phyloP scores from a whole-genome alignment of 2,113 vertebrate genomes.

The Calyptommatus sinebrachiatus region DNA sequence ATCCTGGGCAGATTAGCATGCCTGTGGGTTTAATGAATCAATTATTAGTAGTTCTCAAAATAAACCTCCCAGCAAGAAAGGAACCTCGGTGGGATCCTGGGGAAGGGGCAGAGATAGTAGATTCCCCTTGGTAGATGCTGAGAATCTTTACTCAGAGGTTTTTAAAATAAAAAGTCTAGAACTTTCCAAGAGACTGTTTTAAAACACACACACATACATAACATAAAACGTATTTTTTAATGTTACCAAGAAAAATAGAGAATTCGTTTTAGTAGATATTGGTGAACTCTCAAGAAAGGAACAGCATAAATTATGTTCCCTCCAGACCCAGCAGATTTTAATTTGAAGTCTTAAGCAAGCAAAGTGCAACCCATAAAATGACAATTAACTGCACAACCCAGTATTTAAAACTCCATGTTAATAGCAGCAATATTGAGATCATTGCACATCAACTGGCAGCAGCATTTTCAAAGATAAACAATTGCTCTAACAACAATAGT shows the following conservation, averaged over 20 bases:
- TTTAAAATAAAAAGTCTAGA: too few species aligned
- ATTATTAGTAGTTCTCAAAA: not conserved
- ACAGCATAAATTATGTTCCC: not conserved
- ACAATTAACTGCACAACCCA: conserved; percentile 1
- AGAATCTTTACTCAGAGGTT: not conserved
- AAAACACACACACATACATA: not conserved
- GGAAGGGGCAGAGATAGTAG: not conserved
- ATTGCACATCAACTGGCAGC: not conserved
- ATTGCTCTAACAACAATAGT: not conserved
- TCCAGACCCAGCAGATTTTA: not conserved
- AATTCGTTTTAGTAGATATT: not conserved
- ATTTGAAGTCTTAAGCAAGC: not conserved
- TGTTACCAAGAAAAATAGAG: not conserved
- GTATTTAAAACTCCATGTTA: not conserved
- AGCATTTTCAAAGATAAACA: not conserved
- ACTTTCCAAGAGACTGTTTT: too few species aligned
- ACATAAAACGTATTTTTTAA: too few species aligned
- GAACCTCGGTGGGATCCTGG: not conserved
- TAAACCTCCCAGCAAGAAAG: conserved; percentile 4
- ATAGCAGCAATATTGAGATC: not conserved
- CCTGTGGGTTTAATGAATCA: conserved; percentile 31
- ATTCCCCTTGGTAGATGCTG: not conserved
- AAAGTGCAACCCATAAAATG: not conserved
- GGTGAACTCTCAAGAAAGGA: not conserved
- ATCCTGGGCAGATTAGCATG: conserved; percentile 26